phyloP scores from a whole-genome alignment of 2,797 vertebrate genomes.

The Alca torda region DNA sequence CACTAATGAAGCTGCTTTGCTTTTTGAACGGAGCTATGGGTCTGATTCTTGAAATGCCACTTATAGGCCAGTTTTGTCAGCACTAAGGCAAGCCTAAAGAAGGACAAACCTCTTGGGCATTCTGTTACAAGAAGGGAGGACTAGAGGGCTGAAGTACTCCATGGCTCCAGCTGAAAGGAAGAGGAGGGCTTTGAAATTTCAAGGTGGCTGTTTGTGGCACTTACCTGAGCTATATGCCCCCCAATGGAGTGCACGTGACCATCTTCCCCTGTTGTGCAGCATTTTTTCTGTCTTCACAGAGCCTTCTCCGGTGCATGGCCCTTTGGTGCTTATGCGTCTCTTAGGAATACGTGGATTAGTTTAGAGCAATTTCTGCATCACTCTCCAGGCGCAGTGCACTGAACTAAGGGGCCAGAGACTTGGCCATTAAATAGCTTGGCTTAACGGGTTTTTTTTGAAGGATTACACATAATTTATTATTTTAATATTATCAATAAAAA shows the following conservation, averaged over 20 bases:
- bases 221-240: background rate
- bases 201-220: background rate
- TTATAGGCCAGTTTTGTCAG: background rate
- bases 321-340: background rate
- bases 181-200: background rate
- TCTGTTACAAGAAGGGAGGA: background rate
- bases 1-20: background rate
- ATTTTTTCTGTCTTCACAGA: background rate
- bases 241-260: background rate
- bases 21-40: background rate
- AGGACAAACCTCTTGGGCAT: background rate
- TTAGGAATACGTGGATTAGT: background rate
- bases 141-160: background rate
- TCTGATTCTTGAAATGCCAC: background rate
- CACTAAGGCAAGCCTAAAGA: background rate
- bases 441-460: background rate
- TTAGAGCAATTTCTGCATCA: background rate
- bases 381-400: background rate
- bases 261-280: background rate
- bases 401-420: background rate
- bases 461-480: background rate
- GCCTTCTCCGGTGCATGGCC: accelerated
- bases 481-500: background rate
- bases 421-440: background rate
- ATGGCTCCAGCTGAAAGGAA: background rate